phyloP scores from a whole-genome alignment of 2,888 invertebrate species.

The Eulithis prunata region DNA sequence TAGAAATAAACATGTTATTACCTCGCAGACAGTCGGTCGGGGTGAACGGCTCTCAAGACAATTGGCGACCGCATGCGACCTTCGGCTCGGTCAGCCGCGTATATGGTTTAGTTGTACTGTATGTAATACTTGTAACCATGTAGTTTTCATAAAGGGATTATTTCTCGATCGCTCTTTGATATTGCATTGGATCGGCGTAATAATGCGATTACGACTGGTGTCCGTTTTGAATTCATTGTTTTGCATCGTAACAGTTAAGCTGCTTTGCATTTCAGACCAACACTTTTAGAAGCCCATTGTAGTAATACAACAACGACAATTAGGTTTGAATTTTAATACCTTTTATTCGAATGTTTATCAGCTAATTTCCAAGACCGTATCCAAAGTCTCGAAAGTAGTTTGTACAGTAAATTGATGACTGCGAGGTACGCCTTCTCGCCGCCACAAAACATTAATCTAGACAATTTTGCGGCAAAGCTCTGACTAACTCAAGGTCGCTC shows the following conservation, averaged over 20 bases:
- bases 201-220: not conserved
- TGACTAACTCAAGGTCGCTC: conserved; percentile 20
- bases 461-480: conserved; percentile 13
- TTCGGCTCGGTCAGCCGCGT: conserved; percentile 20
- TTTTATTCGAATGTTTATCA: not conserved
- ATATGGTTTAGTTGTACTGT: not conserved
- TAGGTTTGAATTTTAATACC: not conserved
- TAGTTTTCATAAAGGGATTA: conserved; percentile 14
- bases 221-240: not conserved
- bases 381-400: too few relatives aligned
- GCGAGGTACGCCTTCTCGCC: not conserved
- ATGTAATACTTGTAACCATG: not conserved
- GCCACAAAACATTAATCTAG: conserved; percentile 16
- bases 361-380: not conserved
- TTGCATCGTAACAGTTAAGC: not conserved
- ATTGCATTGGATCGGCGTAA: conserved; percentile 4
- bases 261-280: not conserved
- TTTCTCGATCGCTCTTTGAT: conserved; percentile 15
- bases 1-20: conserved; percentile 11
- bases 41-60: conserved; percentile 26
- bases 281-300: not conserved
- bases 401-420: too few relatives aligned
- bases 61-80: conserved; percentile 23
- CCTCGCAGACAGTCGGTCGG: conserved; percentile 7
- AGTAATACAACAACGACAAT: too few relatives aligned